Base-by-base conservation (phyloP, 2,797 vertebrate species). In the Cirrhinus molitorella region DNA sequence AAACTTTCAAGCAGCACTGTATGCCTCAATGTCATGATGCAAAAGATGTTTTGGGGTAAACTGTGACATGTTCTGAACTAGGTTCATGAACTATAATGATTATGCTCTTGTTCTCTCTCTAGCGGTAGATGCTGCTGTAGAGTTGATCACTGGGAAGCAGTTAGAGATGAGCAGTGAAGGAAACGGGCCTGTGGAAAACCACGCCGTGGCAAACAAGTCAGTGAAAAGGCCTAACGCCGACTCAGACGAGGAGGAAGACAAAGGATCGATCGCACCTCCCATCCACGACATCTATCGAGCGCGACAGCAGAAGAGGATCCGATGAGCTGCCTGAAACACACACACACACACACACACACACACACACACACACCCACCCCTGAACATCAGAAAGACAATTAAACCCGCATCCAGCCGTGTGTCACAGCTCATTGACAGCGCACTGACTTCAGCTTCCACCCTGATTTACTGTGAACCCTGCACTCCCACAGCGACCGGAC, bases 231-330 rank as follows among this genome's bases (percentile, higher is more conserved):
- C 98, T 83, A 98, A 98, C 0, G 97, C 98, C 13, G 98, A 99
- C 86, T 99, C 98, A 0, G 98, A 99, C 0, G 98, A 99, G 4
- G 98, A 99, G 0, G 98, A 99, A 78, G 98, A 99, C 89, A 99
- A 99, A 92, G 98, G 97, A 40, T 96, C 97, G 0, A 95, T 98
- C 5, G 98, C 99, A 23, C 98, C 98, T 2, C 98, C 98, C 0
- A 95, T 99, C 83, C 98, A 99, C 1, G 98, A 99, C 94, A 99
- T 99, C 90, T 99, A 99, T 94, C 96, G 98, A 77, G 95, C 98
- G 0, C 95, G 98, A 51, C 98, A 99, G 90, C 98, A 99, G 93
- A 99, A 99, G 91, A 96, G 98, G 90, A 99, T 99, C 91, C 97
- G 98, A 94, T 99, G 96, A 97, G 88, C 21, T 16, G 70, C 47